phyloP scores from a whole-genome alignment of 2,113 vertebrate genomes.

The Entelurus aequoreus region DNA sequence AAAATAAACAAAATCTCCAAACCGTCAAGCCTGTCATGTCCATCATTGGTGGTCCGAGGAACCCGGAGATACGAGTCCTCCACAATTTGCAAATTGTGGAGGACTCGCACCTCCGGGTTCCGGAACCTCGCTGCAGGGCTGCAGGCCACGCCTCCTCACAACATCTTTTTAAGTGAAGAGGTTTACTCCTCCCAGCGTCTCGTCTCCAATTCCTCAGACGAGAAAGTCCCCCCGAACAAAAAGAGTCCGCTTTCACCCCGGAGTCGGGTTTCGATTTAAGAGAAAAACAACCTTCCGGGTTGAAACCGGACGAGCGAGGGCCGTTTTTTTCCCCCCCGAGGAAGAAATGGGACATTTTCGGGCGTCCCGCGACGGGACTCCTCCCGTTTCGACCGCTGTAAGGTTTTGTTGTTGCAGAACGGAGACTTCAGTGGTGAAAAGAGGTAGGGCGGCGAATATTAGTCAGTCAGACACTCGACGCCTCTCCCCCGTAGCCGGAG shows the following conservation, averaged over 20 bases:
- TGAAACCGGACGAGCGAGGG: slow-evolving; percentile 47
- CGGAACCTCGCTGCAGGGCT: no score
- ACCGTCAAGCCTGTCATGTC: no score
- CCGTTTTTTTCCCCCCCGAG: background rate
- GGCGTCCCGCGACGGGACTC: background rate
- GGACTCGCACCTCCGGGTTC: no score
- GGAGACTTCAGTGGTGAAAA: slow-evolving; percentile 37
- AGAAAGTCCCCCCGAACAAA: slow-evolving; percentile 25
- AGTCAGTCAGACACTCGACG: slow-evolving; percentile 66
- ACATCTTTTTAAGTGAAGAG: no score
- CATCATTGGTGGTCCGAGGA: no score
- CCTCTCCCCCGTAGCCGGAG: slow-evolving; percentile 28
- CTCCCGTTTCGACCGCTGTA: slow-evolving; percentile 13
- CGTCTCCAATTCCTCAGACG: slow-evolving; percentile 42
- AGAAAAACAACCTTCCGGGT: slow-evolving; percentile 18
- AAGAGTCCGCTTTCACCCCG: slow-evolving; percentile 46
- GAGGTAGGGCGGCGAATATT: slow-evolving; percentile 64
- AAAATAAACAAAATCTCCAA: no score
- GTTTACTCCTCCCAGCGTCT: background rate
- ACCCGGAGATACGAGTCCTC: no score
- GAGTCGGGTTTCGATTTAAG: slow-evolving; percentile 16
- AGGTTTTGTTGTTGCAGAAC: slow-evolving; percentile 42
- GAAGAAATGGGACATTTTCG: slow-evolving; percentile 7
- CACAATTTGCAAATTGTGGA: no score
- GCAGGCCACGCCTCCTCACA: no score